Conservation (phyloP, 2,797 vertebrate genomes). For the Esox masquinongy region DNA sequence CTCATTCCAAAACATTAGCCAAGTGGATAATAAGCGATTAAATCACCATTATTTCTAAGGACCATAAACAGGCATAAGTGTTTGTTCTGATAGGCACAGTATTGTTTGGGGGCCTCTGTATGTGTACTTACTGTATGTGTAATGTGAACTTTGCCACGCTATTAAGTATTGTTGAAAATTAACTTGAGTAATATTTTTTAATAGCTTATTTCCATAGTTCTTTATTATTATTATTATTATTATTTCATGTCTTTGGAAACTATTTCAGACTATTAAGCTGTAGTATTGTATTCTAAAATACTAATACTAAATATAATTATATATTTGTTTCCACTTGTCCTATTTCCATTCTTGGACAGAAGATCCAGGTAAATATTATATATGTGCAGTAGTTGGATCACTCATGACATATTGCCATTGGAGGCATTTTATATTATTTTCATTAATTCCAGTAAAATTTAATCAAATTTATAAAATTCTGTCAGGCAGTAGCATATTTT, state of each 20-base stretch:
- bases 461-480: background rate
- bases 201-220: background rate
- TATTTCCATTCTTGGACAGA: background rate
- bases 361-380: background rate
- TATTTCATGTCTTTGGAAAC: background rate
- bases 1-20: constrained; percentile 47
- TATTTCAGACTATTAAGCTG: background rate
- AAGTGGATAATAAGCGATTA: constrained; percentile 56
- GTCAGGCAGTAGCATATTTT: constrained; percentile 3
- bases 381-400: background rate
- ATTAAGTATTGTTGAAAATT: background rate
- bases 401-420: background rate
- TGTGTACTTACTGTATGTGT: no score
- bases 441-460: constrained; percentile 1
- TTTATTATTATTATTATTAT: no score
- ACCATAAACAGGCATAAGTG: constrained; percentile 37
- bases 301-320: background rate
- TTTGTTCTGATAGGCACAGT: constrained; percentile 30
- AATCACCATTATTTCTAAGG: constrained; percentile 45
- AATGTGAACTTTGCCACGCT: background rate
- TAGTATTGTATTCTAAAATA: background rate
- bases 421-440: background rate
- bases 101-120: constrained; percentile 25
- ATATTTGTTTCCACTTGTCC: background rate
- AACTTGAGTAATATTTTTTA: background rate